Evolutionary conservation across 2,888 invertebrate species (phyloP).

Genomic region (Chydorus sphaericus): DNA sequence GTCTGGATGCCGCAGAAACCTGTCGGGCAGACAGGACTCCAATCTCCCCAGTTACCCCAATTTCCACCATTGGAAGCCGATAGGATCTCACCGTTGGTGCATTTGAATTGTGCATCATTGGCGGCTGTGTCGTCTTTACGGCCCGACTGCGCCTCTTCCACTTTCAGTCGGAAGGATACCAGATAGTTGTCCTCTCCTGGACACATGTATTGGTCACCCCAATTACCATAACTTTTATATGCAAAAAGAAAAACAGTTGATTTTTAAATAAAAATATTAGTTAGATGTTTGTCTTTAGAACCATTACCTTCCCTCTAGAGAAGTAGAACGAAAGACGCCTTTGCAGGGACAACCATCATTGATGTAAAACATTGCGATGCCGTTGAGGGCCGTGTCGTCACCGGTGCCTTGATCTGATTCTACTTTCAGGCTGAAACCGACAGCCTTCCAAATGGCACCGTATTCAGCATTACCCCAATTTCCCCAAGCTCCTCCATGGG

Average conservation of each 20-base stretch:
- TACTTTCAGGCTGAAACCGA: neutral
- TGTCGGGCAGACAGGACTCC: neutral
- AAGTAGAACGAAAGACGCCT: neutral
- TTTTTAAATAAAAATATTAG: neutral
- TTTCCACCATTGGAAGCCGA: neutral
- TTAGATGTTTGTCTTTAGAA: neutral
- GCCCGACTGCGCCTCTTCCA: neutral
- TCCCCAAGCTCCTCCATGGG: too few relatives aligned
- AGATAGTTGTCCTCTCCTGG: neutral
- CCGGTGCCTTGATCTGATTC: neutral
- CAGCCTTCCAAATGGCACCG: neutral
- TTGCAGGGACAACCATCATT: too few relatives aligned
- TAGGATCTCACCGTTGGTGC: neutral
- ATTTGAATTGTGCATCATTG: neutral
- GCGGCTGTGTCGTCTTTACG: neutral
- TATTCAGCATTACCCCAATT: neutral
- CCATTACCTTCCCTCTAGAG: neutral
- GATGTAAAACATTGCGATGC: too few relatives aligned
- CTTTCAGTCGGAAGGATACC: neutral
- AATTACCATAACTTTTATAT: neutral
- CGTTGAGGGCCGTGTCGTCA: slow-evolving; percentile 1
- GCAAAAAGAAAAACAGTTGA: neutral
- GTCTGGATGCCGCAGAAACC: neutral
- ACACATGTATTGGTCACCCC: neutral
- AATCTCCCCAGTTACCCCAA: neutral